Conservation (phyloP, 2,797 vertebrate species). For the Falco biarmicus region DNA sequence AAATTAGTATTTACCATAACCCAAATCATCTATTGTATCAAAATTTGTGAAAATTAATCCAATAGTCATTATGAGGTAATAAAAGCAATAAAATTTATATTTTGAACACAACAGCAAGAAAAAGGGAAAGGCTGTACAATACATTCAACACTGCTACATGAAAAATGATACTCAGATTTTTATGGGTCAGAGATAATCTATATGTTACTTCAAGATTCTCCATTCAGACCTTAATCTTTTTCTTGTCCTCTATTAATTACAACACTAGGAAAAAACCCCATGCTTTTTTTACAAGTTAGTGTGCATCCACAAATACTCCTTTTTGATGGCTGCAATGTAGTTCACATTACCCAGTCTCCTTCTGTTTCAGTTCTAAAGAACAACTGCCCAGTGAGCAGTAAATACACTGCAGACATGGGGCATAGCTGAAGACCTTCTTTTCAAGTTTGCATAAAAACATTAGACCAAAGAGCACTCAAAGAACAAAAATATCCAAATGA, state of each 20-base stretch:
- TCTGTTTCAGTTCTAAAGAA: neutral
- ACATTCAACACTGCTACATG: neutral
- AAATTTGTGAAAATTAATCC: neutral
- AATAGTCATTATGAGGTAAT: neutral
- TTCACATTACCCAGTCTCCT: neutral
- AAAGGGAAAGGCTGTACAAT: neutral
- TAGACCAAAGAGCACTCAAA: neutral
- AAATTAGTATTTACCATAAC: neutral
- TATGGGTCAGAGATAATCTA: neutral
- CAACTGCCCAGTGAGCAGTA: neutral
- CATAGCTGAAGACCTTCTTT: neutral
- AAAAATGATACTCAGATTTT: neutral
- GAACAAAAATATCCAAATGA: neutral
- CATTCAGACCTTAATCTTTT: neutral
- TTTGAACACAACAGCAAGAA: neutral
- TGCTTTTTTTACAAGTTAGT: neutral
- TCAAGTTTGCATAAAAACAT: neutral
- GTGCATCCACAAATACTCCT: neutral
- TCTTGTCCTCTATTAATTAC: neutral
- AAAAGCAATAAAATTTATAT: neutral
- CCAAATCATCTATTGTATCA: neutral
- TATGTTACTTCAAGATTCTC: neutral
- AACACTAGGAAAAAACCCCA: neutral
- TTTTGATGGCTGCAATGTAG: neutral
- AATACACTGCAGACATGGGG: neutral